Evolutionary conservation across 2,797 vertebrate genomes (phyloP).

Genomic region (Etheostoma nigrum): DNA sequence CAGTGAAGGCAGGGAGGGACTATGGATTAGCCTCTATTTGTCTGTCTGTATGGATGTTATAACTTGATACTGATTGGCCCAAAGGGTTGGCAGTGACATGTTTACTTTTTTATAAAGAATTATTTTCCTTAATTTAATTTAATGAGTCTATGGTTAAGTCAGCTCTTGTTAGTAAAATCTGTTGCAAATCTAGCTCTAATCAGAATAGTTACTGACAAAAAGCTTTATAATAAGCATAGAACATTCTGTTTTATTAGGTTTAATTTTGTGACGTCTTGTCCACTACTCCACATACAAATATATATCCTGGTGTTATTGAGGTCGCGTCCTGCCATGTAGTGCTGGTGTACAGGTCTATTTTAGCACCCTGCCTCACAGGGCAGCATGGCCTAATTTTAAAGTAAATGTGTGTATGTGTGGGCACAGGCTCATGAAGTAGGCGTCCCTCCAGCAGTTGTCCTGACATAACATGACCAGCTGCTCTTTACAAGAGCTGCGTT

Average conservation of each 20-base stretch:
- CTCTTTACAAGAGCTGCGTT: slow-evolving; percentile 69
- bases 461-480: slow-evolving; percentile 81
- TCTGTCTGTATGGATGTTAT: slow-evolving; percentile 2
- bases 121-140: slow-evolving; percentile 6
- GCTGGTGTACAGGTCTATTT: slow-evolving; percentile 67
- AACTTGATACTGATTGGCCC: not conserved
- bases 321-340: slow-evolving; percentile 54
- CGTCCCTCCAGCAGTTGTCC: slow-evolving; percentile 73
- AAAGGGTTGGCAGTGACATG: not conserved
- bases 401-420: slow-evolving; percentile 72
- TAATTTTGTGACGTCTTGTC: slow-evolving; percentile 18
- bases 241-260: slow-evolving; percentile 17
- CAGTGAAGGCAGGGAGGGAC: slow-evolving; percentile 32
- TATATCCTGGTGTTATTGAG: slow-evolving; percentile 58
- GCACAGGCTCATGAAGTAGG: slow-evolving; percentile 63
- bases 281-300: slow-evolving; percentile 4
- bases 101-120: slow-evolving; percentile 3
- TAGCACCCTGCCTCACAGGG: slow-evolving; percentile 69
- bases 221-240: not conserved
- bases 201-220: not conserved
- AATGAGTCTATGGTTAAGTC: slow-evolving; percentile 4
- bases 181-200: slow-evolving; percentile 4
- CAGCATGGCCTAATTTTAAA: slow-evolving; percentile 76
- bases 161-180: slow-evolving; percentile 6
- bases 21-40: slow-evolving; percentile 38